Evolutionary conservation across 2,888 invertebrate genomes (phyloP), one percentile per base, ranked within the genome.

Genomic region (Magallana nippona): DNA sequence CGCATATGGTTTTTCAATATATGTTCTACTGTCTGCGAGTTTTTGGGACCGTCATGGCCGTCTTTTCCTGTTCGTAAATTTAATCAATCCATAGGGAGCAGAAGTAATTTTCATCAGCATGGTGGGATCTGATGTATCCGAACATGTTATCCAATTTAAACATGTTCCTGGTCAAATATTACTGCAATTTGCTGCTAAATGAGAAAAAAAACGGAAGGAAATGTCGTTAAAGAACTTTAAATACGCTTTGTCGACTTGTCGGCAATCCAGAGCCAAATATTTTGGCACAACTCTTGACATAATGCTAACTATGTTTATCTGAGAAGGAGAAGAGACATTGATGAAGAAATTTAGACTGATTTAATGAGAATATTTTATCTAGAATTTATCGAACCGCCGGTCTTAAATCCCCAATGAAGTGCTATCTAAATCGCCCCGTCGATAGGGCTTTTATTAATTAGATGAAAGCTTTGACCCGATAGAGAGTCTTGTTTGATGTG

Each of bases 1-100:
- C 44, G 32, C 82, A 82, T 82, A 63, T 82, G 82, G 82, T 82
- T 82, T 82, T 82, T 82, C 63, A 71, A 82, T 82, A 82, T 63
- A 55, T 63, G 63, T 63, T 63, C 63, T 22, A 13, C 13, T 15
- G 63, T 63, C 22, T 63, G 63, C 22, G 63, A 63, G 63, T 63
- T 63, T 63, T 63, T 63, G 63, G 63, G 63, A 63, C 63, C 63
- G 63, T 63, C 63, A 22, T 22, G 63, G 22, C 13, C 27, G 63
- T 63, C 27, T 63, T 63, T 63, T 63, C 63, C 63, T 63, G 63
- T 63, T 63, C 13, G 63, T 63, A 63, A 44, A 58, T 63, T 78
- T 78, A 84, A 84, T 82, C 77, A 82, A 63, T 56, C 84, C 17
- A 60, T 56, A 82, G 82, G 84, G 63, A 56, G 60, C 63, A 63